Base-by-base conservation (phyloP, 1,140 invertebrate species). In the Drosophila burlai region DNA sequence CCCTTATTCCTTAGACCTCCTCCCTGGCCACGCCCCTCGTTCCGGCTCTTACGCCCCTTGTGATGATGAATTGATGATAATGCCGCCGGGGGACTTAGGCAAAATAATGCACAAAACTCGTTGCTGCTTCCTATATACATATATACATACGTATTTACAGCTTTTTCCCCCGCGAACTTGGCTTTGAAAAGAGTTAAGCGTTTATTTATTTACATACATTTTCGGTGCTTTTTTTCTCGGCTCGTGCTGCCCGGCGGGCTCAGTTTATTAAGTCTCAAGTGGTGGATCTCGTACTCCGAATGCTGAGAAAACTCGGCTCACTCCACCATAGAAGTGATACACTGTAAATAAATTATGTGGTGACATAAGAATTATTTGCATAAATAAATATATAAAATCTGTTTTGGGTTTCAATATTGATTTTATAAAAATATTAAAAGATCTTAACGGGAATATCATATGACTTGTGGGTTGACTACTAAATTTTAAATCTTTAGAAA, bases 61-160 rank as follows among this genome's bases (percentile, higher is more conserved):
- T 74, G 89, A 91, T 91, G 87, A 91, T 91, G 83, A 89, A 91
- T 91, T 91, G 89, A 89, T 84, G 81, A 84, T 91, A 84, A 83
- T 80, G 76, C 78, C 83, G 62, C 62, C 55, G 74, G 83, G 57
- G 80, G 72, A 65, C 69, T 82, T 80, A 61, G 80, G 58, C 64
- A 67, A 87, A 83, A 66, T 77, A 81, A 61, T 71, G 76, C 76
- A 79, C 29, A 62, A 72, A 77, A 68, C 55, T 77, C 55, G 24
- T 49, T 38, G 68, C 55, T 47, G n/a, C 49, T 36, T 68, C 18
- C 21, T 34, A 24, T 46, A 40, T 16, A 49, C 2, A 54, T 6
- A 36, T 26, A 36, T 42, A 54, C 7, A 49, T 69, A 24, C 7
- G 16, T 24, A 57, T 57, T 57, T 57, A 40, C 36, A 7, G 54